These are phyloP conservation scores for Stylophora pistillata DNA, from an alignment of 64 coral and sea anemone genomes.

Conservation along the genomic window DNA sequence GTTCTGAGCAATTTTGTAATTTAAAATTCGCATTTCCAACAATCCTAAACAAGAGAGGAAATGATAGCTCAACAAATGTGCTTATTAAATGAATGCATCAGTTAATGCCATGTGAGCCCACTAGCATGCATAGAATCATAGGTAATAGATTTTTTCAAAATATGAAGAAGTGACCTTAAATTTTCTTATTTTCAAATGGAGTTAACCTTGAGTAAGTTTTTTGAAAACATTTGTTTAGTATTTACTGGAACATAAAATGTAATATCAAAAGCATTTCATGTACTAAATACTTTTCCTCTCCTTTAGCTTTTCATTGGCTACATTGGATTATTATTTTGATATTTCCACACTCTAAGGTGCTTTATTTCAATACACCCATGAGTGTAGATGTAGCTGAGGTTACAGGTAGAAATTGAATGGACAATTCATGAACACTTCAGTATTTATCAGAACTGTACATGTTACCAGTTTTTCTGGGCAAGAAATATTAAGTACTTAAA, in stretches of 20 bases:
- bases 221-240: not conserved
- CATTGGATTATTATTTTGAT: not conserved
- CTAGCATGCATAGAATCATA: no score
- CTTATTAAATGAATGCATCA: no score
- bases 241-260: not conserved
- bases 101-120: no score
- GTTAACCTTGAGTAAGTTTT: not conserved
- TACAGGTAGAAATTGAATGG: not conserved
- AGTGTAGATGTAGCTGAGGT: slow-evolving; percentile 1
- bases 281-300: slow-evolving; percentile 9
- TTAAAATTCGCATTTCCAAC: no score
- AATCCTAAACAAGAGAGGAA: no score
- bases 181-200: no score
- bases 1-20: no score
- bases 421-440: slow-evolving; percentile 6
- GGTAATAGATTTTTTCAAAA: no score
- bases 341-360: no score
- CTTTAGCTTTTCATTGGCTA: slow-evolving; percentile 6
- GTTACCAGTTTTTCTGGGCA: slow-evolving; percentile 21
- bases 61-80: no score
- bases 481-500: not conserved
- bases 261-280: not conserved
- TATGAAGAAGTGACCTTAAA: no score
- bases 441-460: slow-evolving; percentile 16
- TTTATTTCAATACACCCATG: not conserved